Percentiles rank a stretch among this genome's conserved stretches.
Conservation (phyloP, 1,140 invertebrate genomes). For the Batillaria attramentaria region DNA sequence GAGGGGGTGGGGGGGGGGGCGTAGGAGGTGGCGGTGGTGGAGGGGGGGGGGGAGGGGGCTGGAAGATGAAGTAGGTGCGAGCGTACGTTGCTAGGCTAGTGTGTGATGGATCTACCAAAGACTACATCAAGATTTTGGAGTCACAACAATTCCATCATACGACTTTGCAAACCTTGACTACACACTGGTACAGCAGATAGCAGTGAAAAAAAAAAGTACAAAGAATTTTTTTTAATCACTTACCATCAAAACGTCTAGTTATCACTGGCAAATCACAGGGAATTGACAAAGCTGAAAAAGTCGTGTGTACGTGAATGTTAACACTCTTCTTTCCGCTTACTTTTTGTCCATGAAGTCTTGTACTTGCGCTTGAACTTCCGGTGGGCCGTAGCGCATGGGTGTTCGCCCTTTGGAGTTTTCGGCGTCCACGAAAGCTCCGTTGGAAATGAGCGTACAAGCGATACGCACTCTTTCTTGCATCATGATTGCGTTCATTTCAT, state of each 20-base stretch:
- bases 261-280: too few relatives aligned
- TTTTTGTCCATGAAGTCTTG: constrained; percentile 29
- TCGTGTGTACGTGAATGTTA: background rate
- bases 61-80: too few relatives aligned
- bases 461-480: constrained; percentile 18
- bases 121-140: too few relatives aligned
- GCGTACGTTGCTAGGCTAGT: too few relatives aligned
- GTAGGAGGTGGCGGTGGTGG: too few relatives aligned
- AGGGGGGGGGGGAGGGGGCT: too few relatives aligned
- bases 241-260: too few relatives aligned
- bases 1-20: too few relatives aligned
- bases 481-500: too few relatives aligned
- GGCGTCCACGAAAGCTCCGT: constrained; percentile 27
- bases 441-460: constrained; percentile 22
- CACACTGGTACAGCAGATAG: background rate
- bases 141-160: background rate
- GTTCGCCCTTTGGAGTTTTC: constrained; percentile 22
- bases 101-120: too few relatives aligned
- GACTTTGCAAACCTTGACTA: background rate
- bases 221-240: background rate
- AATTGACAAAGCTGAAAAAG: background rate
- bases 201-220: background rate
- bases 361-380: constrained; percentile 5
- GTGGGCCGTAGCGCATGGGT: constrained; percentile 10
- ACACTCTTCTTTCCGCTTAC: background rate